Conservation (phyloP, 2,888 invertebrate species). For the Hoplodrina ambigua region DNA sequence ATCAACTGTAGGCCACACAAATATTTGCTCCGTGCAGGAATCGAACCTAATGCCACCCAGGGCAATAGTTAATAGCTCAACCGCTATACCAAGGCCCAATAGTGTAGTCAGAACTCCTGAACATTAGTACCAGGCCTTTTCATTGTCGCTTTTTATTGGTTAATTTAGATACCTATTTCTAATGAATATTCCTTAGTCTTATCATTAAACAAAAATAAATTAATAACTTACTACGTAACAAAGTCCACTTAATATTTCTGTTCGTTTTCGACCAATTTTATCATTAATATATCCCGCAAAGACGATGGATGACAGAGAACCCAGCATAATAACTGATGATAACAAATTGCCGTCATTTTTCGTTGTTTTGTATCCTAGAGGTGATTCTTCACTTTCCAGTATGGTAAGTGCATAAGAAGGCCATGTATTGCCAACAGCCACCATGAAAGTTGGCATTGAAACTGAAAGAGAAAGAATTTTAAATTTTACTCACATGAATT, state of each 20-base stretch:
- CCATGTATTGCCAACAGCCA: constrained; percentile 64
- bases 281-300: constrained; percentile 63
- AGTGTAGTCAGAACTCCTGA: too few species aligned
- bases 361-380: constrained; percentile 63
- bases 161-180: too few species aligned
- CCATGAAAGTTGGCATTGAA: constrained; percentile 51
- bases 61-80: too few species aligned
- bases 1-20: too few species aligned
- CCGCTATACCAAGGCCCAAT: too few species aligned
- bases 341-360: constrained; percentile 64
- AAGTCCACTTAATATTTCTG: constrained; percentile 62
- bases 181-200: too few species aligned
- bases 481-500: neutral
- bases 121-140: too few species aligned
- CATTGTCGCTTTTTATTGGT: too few species aligned
- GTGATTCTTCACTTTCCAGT: constrained; percentile 63
- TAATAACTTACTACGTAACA: constrained; percentile 61
- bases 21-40: too few species aligned
- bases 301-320: constrained; percentile 58
- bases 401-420: constrained; percentile 67
- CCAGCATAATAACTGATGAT: constrained; percentile 69
- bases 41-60: too few species aligned
- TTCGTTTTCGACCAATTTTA: constrained; percentile 68
- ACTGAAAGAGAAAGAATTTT: constrained; percentile 53
- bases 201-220: neutral